These are phyloP conservation scores for Muscina levida DNA, from an alignment of 2,888 invertebrate genomes.

Conservation along the genomic window DNA sequence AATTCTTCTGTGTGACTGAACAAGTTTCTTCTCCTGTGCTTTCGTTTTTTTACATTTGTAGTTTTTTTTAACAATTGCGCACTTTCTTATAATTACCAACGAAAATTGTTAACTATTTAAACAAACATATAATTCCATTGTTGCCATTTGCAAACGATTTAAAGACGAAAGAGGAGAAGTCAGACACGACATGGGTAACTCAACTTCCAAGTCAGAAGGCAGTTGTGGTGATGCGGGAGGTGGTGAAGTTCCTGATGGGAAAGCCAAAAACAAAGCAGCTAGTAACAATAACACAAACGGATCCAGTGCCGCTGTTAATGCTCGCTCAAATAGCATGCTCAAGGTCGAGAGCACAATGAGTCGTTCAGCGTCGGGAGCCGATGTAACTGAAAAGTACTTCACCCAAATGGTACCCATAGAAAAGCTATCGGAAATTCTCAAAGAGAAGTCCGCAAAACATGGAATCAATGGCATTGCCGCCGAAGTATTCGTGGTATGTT, in stretches of 20 bases:
- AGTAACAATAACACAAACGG: constrained; percentile 64
- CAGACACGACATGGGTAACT: constrained; percentile 71
- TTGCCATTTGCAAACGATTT: background rate
- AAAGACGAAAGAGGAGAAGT: background rate
- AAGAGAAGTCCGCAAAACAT: constrained; percentile 85
- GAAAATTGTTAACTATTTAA: background rate
- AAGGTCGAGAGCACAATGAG: constrained; percentile 77
- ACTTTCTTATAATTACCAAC: constrained; percentile 62
- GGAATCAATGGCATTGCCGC: constrained; percentile 86
- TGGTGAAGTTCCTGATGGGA: constrained; percentile 59
- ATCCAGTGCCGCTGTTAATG: constrained; percentile 16
- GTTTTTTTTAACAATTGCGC: constrained; percentile 65
- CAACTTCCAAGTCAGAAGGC: constrained; percentile 72
- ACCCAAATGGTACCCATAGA: constrained; percentile 87
- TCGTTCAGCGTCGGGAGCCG: constrained; percentile 85
- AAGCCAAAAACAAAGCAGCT: constrained; percentile 30
- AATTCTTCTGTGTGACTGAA: background rate
- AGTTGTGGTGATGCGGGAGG: constrained; percentile 69
- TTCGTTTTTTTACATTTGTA: background rate
- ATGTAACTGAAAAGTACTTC: constrained; percentile 84
- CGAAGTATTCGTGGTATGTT: constrained; percentile 79
- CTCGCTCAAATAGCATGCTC: constrained; percentile 35
- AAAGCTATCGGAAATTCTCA: constrained; percentile 87
- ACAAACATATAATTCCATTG: background rate
- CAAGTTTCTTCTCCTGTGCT: constrained; percentile 1